Percentiles rank a stretch among this genome's conserved stretches.
Evolutionary conservation across 2,888 invertebrate species (phyloP).

Genomic region (Artemia sinica): DNA sequence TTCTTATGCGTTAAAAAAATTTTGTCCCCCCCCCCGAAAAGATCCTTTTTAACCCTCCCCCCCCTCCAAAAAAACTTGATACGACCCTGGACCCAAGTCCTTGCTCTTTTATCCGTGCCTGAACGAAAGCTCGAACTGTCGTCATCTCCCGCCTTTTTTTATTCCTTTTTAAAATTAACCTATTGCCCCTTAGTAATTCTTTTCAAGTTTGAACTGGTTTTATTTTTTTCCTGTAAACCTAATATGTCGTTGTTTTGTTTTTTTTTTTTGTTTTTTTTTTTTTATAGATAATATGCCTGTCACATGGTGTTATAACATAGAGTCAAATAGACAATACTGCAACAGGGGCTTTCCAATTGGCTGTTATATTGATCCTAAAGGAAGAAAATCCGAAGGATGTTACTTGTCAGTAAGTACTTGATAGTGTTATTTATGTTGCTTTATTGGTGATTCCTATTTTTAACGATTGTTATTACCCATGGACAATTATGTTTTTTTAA

Average conservation of each 20-base stretch:
- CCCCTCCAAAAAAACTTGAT: too few relatives aligned
- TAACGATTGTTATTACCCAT: slow-evolving; percentile 17
- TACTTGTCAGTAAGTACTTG: slow-evolving; percentile 27
- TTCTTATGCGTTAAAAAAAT: too few relatives aligned
- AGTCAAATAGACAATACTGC: slow-evolving; percentile 59
- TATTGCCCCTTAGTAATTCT: neutral
- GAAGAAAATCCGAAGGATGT: slow-evolving; percentile 30
- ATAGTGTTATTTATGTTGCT: slow-evolving; percentile 20
- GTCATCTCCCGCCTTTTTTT: too few relatives aligned
- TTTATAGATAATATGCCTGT: slow-evolving; percentile 90
- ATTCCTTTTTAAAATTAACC: too few relatives aligned
- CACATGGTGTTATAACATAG: slow-evolving; percentile 76
- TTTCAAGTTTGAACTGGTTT: neutral
- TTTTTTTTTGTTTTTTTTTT: slow-evolving; percentile 21
- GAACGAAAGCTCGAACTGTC: too few relatives aligned
- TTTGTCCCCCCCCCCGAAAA: too few relatives aligned
- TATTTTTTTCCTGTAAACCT: slow-evolving; percentile 17
- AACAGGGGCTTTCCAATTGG: slow-evolving; percentile 96
- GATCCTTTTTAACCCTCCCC: too few relatives aligned
- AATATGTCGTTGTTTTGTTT: neutral
- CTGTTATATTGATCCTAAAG: slow-evolving; percentile 54
- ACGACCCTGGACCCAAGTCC: too few relatives aligned
- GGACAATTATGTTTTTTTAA: neutral
- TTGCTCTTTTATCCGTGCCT: too few relatives aligned
- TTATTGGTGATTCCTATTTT: slow-evolving; percentile 11